These are phyloP conservation scores for Drosophila bunnanda DNA, from an alignment of 2,888 invertebrate species.

Conservation along the genomic window DNA sequence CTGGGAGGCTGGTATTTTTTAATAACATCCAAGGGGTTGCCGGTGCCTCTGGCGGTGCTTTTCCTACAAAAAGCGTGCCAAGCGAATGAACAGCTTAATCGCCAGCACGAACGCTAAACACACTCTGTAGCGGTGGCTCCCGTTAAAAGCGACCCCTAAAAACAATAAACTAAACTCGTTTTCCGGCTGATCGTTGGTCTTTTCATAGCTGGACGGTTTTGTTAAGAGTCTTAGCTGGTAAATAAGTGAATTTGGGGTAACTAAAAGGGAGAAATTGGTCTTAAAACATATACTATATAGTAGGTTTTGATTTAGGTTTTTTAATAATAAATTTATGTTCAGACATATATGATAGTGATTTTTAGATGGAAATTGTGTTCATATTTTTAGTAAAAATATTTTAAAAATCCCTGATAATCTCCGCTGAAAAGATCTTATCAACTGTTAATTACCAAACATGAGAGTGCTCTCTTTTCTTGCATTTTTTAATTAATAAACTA, in stretches of 20 bases:
- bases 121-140: conserved; percentile 29
- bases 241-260: conserved; percentile 1
- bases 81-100: conserved; percentile 71
- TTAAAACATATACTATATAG: background rate
- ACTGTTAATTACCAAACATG: background rate
- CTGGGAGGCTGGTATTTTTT: conserved; percentile 73
- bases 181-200: conserved; percentile 22
- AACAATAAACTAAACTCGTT: conserved; percentile 42
- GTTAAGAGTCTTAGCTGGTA: conserved; percentile 7
- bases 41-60: conserved; percentile 13
- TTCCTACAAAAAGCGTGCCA: conserved; percentile 62
- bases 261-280: background rate
- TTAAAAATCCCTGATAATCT: background rate
- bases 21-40: conserved; percentile 53
- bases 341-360: too few relatives aligned
- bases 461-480: conserved; percentile 1
- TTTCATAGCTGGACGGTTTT: conserved; percentile 39
- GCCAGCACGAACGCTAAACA: conserved; percentile 50
- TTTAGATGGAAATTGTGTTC: background rate
- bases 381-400: background rate
- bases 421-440: conserved; percentile 3
- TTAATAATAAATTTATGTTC: background rate
- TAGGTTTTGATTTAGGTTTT: too few relatives aligned
- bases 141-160: conserved; percentile 41
- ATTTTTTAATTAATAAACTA: conserved; percentile 12